These are phyloP conservation scores for Lepidonotus clava DNA, from an alignment of 2,888 invertebrate genomes.

Conservation along the genomic window DNA sequence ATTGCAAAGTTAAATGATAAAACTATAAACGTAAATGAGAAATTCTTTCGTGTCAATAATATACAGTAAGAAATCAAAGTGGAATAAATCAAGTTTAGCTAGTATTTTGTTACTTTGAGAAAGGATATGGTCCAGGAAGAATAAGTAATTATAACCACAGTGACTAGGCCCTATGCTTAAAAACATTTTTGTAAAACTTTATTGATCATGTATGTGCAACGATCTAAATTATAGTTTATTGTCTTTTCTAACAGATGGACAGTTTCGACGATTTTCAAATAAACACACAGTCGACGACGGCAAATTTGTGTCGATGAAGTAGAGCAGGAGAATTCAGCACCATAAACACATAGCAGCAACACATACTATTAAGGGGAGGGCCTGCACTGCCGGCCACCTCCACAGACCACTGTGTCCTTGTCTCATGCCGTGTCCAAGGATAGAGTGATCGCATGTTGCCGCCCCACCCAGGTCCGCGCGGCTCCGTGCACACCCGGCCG, in stretches of 20 bases:
- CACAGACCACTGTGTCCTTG: not conserved
- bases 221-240: not conserved
- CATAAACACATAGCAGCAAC: not conserved
- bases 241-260: not conserved
- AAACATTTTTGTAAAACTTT: not conserved
- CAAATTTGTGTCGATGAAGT: conserved; percentile 1
- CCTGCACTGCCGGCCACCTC: not conserved
- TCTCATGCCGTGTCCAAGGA: not conserved
- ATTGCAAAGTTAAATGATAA: no score
- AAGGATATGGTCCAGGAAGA: no score
- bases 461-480: not conserved
- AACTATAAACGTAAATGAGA: no score
- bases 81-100: no score
- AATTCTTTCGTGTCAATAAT: no score
- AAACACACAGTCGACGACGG: not conserved
- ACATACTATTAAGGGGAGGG: not conserved
- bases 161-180: not conserved
- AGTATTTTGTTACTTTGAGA: no score
- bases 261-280: conserved; percentile 45
- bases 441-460: not conserved
- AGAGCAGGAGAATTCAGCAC: not conserved
- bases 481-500: not conserved
- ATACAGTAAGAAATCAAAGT: no score
- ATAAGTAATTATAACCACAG: no score
- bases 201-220: not conserved